Conservation (phyloP, 2,888 invertebrate species). For the Labia minor region DNA sequence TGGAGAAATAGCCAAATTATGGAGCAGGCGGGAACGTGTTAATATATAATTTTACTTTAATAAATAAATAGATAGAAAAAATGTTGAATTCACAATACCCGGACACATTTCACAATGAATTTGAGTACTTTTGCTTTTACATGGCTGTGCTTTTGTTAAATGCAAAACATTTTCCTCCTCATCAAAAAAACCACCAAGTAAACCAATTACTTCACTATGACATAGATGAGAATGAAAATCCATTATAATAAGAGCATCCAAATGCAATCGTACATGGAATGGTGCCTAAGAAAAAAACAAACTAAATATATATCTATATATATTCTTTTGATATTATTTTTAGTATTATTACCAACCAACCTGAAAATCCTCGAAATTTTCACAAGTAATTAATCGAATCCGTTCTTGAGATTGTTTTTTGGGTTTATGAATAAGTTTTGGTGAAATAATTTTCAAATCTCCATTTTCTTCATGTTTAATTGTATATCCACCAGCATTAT, state of each 20-base stretch:
- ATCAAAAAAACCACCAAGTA: constrained; percentile 50
- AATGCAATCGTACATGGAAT: constrained; percentile 46
- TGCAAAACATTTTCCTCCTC: constrained; percentile 34
- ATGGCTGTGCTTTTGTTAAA: constrained; percentile 48
- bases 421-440: constrained; percentile 36
- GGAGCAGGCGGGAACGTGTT: too few species aligned
- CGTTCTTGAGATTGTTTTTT: constrained; percentile 37
- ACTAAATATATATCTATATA: too few species aligned
- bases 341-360: not conserved
- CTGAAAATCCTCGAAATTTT: not conserved
- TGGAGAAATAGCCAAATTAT: too few species aligned
- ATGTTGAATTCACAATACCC: too few species aligned
- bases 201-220: constrained; percentile 62
- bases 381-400: constrained; percentile 18
- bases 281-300: constrained; percentile 50
- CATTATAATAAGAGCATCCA: constrained; percentile 52
- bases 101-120: constrained; percentile 73
- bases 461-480: constrained; percentile 52
- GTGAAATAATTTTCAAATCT: constrained; percentile 37
- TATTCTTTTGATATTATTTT: constrained; percentile 35
- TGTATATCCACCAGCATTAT: constrained; percentile 52
- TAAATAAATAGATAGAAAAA: too few species aligned
- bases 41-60: too few species aligned
- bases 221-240: constrained; percentile 60
- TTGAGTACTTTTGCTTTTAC: constrained; percentile 50